Conservation (phyloP, 2,113 vertebrate genomes). For the Hymenochirus boettgeri region DNA sequence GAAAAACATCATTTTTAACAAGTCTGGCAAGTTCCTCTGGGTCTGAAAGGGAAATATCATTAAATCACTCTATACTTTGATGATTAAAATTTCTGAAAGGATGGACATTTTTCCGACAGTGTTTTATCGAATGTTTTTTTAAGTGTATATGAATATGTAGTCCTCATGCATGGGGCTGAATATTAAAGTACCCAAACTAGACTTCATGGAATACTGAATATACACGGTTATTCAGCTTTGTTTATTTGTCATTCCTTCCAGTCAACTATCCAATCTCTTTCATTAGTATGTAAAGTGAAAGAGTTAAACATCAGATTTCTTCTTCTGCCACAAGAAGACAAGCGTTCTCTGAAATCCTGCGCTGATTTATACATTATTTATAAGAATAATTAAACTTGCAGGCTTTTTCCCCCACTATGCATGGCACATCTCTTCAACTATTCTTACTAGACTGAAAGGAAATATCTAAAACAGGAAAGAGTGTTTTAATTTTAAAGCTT, state of each 20-base stretch:
- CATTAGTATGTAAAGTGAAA: conserved; percentile 21
- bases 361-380: conserved; percentile 44
- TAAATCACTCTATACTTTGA: too few relatives aligned
- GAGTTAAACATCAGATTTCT: conserved; percentile 41
- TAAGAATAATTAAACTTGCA: conserved; percentile 44
- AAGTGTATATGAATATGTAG: too few relatives aligned
- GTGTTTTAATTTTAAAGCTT: conserved; percentile 20
- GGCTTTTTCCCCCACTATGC: conserved; percentile 42
- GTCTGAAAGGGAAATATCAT: too few relatives aligned
- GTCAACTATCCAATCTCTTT: not conserved
- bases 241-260: not conserved
- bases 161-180: too few relatives aligned
- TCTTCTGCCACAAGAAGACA: conserved; percentile 35
- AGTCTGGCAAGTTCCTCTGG: too few relatives aligned
- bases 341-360: conserved; percentile 38
- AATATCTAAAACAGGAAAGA: conserved; percentile 27
- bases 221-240: too few relatives aligned
- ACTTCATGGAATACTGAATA: too few relatives aligned
- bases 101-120: too few relatives aligned
- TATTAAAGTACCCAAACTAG: too few relatives aligned
- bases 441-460: conserved; percentile 37
- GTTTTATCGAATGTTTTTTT: too few relatives aligned
- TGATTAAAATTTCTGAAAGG: too few relatives aligned
- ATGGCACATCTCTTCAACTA: conserved; percentile 39
- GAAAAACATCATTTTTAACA: too few relatives aligned